A percentile compares a stretch with the other conserved stretches of the same genome.
phyloP scores from a whole-genome alignment of 2,888 invertebrate species.

The Colletes collaris region DNA sequence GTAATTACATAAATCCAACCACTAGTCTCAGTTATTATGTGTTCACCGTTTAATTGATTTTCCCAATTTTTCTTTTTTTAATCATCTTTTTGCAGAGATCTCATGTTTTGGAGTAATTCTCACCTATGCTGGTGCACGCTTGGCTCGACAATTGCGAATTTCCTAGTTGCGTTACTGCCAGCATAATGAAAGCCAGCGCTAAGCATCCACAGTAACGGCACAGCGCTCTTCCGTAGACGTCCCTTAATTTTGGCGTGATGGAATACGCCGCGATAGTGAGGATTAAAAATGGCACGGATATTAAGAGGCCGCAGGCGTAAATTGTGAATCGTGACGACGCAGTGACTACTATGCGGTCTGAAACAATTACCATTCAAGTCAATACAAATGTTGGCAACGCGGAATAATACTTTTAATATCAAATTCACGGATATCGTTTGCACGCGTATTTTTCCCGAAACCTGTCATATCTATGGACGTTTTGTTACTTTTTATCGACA shows the following conservation, averaged over 20 bases:
- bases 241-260: conserved; percentile 84
- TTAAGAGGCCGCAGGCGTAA: conserved; percentile 79
- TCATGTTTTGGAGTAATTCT: neutral
- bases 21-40: too few species aligned
- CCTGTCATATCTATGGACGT: too few species aligned
- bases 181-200: conserved; percentile 84
- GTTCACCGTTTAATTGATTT: too few species aligned
- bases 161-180: conserved; percentile 85
- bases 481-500: too few species aligned
- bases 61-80: too few species aligned
- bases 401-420: too few species aligned
- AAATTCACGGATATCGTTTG: too few species aligned
- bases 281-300: conserved; percentile 82
- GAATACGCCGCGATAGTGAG: conserved; percentile 81
- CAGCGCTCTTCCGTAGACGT: conserved; percentile 85
- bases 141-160: conserved; percentile 83
- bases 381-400: neutral
- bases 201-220: conserved; percentile 85
- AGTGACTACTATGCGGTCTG: conserved; percentile 62
- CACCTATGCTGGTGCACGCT: conserved; percentile 83
- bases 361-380: conserved; percentile 21
- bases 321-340: conserved; percentile 74
- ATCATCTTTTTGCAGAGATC: too few species aligned
- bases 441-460: too few species aligned
- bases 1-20: too few species aligned